Evolutionary conservation across 2,113 vertebrate genomes (phyloP).

Genomic region (Hippocampus barbouri): DNA sequence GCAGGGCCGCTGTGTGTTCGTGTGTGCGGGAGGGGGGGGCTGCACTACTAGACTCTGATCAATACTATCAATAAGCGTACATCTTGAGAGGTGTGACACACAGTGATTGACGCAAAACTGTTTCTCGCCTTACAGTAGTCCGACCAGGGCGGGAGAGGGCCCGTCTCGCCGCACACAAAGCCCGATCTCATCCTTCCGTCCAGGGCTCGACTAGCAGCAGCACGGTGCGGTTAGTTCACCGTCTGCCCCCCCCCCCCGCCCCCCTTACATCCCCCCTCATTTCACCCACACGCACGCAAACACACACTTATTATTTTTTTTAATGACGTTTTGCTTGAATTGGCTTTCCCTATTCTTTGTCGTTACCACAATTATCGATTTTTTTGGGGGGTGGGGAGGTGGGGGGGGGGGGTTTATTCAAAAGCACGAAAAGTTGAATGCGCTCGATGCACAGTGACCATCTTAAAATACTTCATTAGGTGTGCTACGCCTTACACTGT

Average conservation of each 20-base stretch:
- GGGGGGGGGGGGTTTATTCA: not conserved
- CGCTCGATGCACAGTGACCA: not conserved
- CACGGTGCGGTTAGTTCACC: conserved; percentile 79
- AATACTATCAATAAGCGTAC: conserved; percentile 67
- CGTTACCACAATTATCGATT: conserved; percentile 1
- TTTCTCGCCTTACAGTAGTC: conserved; percentile 76
- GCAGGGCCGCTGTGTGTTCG: conserved; percentile 26
- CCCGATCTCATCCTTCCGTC: conserved; percentile 72
- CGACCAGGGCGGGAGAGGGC: conserved; percentile 74
- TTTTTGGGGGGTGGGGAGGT: not conserved
- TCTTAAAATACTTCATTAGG: not conserved
- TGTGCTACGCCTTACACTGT: not conserved
- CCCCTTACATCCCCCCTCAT: not conserved
- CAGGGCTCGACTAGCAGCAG: conserved; percentile 74
- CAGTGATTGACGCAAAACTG: conserved; percentile 72
- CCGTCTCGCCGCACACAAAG: conserved; percentile 77
- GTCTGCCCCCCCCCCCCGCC: conserved; percentile 50
- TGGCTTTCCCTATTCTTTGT: not conserved
- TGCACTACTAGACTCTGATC: conserved; percentile 57
- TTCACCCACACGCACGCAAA: conserved; percentile 2
- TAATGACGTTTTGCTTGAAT: not conserved
- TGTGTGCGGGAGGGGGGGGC: not conserved
- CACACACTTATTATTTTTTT: not conserved
- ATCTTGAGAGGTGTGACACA: conserved; percentile 68
- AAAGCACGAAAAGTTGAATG: not conserved